phyloP scores from a whole-genome alignment of 2,797 vertebrate genomes.

The Gymnoscopelus braueri region DNA sequence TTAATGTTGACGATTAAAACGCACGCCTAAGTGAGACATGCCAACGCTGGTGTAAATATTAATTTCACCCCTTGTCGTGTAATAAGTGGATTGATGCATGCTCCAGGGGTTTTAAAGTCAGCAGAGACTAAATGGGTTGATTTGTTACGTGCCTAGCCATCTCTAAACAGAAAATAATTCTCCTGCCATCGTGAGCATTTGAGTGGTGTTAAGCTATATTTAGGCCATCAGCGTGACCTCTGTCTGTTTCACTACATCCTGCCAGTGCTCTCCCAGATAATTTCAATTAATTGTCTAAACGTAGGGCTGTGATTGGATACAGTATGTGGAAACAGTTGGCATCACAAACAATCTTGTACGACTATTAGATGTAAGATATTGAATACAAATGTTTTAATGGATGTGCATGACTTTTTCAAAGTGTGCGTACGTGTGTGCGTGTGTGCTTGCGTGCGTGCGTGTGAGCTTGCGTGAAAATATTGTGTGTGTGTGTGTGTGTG shows the following conservation, averaged over 20 bases:
- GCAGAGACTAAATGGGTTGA: slow-evolving; percentile 53
- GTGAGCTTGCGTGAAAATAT: background rate
- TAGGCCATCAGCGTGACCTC: slow-evolving; percentile 51
- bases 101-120: slow-evolving; percentile 51
- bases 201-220: slow-evolving; percentile 57
- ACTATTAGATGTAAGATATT: slow-evolving; percentile 50
- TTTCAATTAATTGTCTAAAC: slow-evolving; percentile 66
- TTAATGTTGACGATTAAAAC: slow-evolving; percentile 36
- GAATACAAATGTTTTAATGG: slow-evolving; percentile 38
- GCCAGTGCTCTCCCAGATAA: slow-evolving; percentile 38
- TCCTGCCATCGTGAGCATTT: slow-evolving; percentile 27
- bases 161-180: slow-evolving; percentile 37
- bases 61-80: slow-evolving; percentile 53
- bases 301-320: slow-evolving; percentile 27
- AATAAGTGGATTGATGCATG: slow-evolving; percentile 57
- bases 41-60: slow-evolving; percentile 56
- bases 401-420: slow-evolving; percentile 32
- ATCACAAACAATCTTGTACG: slow-evolving; percentile 40
- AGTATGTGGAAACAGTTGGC: slow-evolving; percentile 33
- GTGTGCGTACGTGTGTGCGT: background rate
- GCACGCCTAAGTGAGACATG: slow-evolving; percentile 34
- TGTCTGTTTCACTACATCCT: slow-evolving; percentile 44
- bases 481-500: slow-evolving; percentile 29
- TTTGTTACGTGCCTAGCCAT: slow-evolving; percentile 57
- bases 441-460: slow-evolving; percentile 27